A percentile compares a stretch with the other conserved stretches of the same genome.
These are phyloP conservation scores for Cygnus olor DNA, from an alignment of 2,797 vertebrate species.

Conservation along the genomic window DNA sequence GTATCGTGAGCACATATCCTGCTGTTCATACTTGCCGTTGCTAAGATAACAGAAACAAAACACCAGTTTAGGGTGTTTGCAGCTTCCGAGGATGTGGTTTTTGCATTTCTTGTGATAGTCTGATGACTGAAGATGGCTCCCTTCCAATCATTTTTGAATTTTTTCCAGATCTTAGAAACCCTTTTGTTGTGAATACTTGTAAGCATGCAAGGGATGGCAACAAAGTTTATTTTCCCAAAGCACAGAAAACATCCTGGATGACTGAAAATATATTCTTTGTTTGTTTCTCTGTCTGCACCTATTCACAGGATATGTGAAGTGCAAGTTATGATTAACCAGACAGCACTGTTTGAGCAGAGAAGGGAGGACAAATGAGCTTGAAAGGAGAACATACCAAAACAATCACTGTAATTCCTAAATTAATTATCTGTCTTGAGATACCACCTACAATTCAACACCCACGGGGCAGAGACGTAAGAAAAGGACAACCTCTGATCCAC, in stretches of 20 bases:
- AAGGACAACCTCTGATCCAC: neutral
- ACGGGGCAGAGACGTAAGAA: neutral
- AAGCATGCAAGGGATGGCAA: conserved; percentile 10
- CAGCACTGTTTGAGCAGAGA: neutral
- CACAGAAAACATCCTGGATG: neutral
- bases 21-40: conserved; percentile 44
- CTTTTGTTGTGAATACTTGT: conserved; percentile 33
- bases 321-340: neutral
- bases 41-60: conserved; percentile 72
- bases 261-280: neutral
- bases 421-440: neutral
- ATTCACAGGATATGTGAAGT: neutral
- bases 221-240: conserved; percentile 18
- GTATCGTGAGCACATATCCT: conserved; percentile 1
- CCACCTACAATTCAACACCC: neutral
- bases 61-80: conserved; percentile 23
- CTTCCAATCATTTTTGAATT: conserved; percentile 15
- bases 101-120: conserved; percentile 16
- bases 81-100: conserved; percentile 61
- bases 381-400: neutral
- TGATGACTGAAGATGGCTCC: conserved; percentile 35
- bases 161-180: conserved; percentile 46
- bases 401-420: neutral
- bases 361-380: neutral
- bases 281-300: conserved; percentile 13